A percentile compares a stretch with the other conserved stretches of the same genome.
These are phyloP conservation scores for Ophioderma brevispina DNA, from an alignment of 35 echinoderm and acorn worm species.

Conservation along the genomic window DNA sequence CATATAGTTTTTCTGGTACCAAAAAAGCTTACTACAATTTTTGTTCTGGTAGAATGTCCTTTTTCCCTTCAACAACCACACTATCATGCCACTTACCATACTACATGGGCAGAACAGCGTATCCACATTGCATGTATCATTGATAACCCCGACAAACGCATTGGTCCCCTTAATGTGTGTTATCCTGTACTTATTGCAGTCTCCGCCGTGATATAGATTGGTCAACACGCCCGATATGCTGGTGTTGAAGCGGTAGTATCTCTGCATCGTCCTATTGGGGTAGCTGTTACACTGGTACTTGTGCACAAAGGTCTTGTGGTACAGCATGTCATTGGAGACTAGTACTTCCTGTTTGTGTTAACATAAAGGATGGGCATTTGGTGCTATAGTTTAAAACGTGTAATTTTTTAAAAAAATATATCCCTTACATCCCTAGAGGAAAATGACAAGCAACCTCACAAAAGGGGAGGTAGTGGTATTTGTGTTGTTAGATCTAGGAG, in stretches of 20 bases:
- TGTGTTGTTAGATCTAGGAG: too few relatives aligned
- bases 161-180: conserved; percentile 76
- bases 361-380: too few relatives aligned
- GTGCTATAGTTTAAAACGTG: too few relatives aligned
- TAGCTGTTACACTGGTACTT: conserved; percentile 96
- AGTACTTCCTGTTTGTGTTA: conserved; percentile 72
- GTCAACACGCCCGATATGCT: conserved; percentile 78
- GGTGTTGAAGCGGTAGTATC: conserved; percentile 96
- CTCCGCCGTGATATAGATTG: conserved; percentile 83
- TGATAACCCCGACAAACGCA: conserved; percentile 92
- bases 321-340: conserved; percentile 95
- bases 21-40: too few relatives aligned
- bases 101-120: conserved; percentile 98
- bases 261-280: conserved; percentile 82
- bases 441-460: too few relatives aligned
- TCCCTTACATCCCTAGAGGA: too few relatives aligned
- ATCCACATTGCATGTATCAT: conserved; percentile 88
- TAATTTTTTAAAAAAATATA: too few relatives aligned
- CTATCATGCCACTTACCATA: conserved; percentile 72
- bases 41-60: too few relatives aligned
- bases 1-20: too few relatives aligned
- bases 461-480: too few relatives aligned
- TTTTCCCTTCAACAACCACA: too few relatives aligned
- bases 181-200: conserved; percentile 96
- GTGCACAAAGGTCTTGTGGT: conserved; percentile 88